These are phyloP conservation scores for Seira musarum DNA, from an alignment of 2,888 invertebrate species.

Conservation along the genomic window DNA sequence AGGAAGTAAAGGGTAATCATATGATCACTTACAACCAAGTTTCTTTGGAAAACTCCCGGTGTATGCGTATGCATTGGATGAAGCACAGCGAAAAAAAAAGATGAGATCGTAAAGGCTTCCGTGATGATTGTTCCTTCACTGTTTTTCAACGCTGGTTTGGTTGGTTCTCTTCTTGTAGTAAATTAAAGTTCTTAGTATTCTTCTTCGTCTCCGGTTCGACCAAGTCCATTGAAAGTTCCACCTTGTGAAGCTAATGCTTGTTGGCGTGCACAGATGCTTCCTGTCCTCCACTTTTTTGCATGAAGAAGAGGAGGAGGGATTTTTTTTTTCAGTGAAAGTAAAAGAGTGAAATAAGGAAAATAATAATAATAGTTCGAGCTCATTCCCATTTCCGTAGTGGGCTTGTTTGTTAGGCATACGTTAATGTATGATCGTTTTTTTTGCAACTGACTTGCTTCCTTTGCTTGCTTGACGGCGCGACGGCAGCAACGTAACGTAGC, in stretches of 20 bases:
- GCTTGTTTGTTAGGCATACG: not conserved
- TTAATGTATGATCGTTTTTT: slow-evolving; percentile 3
- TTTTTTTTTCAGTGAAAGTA: not conserved
- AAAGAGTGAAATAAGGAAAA: not conserved
- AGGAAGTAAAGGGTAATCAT: not conserved
- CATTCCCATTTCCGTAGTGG: not conserved
- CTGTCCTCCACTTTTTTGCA: not conserved
- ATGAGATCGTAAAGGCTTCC: not conserved
- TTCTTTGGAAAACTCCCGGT: not conserved
- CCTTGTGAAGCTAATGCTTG: slow-evolving; percentile 47
- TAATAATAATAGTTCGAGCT: not conserved
- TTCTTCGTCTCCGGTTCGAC: not conserved
- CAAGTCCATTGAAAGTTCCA: not conserved
- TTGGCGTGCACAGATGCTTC: slow-evolving; percentile 48
- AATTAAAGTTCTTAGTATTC: not conserved
- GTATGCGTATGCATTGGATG: not conserved
- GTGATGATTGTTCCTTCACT: not conserved
- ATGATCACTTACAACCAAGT: not conserved
- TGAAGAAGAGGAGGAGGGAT: not conserved
- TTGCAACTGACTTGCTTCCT: slow-evolving; percentile 11
- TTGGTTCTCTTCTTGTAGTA: no score
- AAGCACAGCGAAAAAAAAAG: not conserved
- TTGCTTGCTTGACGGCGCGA: not conserved
- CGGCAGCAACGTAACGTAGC: no score
- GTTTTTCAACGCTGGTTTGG: not conserved